Base-by-base conservation (phyloP, 1,140 invertebrate species). In the Steinernema khuongi region DNA sequence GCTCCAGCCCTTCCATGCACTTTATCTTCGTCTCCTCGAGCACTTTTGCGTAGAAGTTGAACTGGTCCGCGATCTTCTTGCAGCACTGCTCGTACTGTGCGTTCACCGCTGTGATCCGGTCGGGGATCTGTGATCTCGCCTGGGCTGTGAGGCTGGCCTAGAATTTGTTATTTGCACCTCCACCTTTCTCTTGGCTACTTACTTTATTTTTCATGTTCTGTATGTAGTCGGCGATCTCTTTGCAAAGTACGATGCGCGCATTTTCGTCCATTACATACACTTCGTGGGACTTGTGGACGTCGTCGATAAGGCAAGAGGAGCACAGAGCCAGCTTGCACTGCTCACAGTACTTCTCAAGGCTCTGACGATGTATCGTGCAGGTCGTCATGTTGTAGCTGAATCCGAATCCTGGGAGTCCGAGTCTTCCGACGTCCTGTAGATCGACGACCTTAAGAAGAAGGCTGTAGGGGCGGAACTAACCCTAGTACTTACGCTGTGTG, bases 281-380 rank as follows among this genome's bases (percentile, higher is more conserved):
- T 60, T 60, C 50, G 50, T 60, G 50, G 7, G 73, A 68, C 93
- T 96, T 96, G 75, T 88, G 88, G 85, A 93, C 91, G 86, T 97
- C 94, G 66, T 94, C 94, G 30, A 91, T 92, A 77, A 94, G 92
- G 87, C 94, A 97, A 85, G 93, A 93, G 26, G 90, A 90, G 87
- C 94, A 96, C 18, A 96, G 74, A 33, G 74, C 76, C 17, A 74
- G 60, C 4, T 71, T 60, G 44, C 76, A 77, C 66, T 77, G 76
- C 1, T 69, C 66, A 26, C 76, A 77, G 32, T 29, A 31, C 22
- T 44, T 71, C 31, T 28, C 70, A 1, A 32, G 18, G 22, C n/a
- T 2, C 26, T 71, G 22, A 30, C 33, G n/a, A 30, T 69, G 68
- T 2, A 60, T 7, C 50, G 50, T 60, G 50, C 50, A 60, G 11